A percentile compares a stretch with the other conserved stretches of the same genome.
phyloP scores from a whole-genome alignment of 1,140 invertebrate genomes.

The Conopomorpha cramerella region DNA sequence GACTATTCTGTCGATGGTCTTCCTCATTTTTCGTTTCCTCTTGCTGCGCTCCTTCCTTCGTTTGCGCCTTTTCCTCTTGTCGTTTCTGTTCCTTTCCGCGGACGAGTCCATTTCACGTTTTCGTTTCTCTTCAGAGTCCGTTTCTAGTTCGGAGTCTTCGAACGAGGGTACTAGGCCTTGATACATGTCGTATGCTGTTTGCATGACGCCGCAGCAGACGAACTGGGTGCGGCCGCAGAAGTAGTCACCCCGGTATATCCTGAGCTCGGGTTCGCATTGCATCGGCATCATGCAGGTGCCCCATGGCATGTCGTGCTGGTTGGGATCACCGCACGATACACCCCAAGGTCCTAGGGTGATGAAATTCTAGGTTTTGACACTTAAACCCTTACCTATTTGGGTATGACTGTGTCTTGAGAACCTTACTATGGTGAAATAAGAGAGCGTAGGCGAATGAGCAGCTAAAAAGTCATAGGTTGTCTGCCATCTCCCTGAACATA shows the following conservation, averaged over 20 bases:
- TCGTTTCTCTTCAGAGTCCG: no score
- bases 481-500: no score
- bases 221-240: constrained; percentile 4
- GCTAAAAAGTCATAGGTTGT: no score
- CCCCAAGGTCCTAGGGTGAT: constrained; percentile 2
- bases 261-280: constrained; percentile 1
- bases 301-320: constrained; percentile 5
- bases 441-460: no score
- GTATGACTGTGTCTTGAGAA: no score
- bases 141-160: constrained; percentile 20
- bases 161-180: constrained; percentile 37
- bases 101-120: no score
- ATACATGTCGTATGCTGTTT: constrained; percentile 33
- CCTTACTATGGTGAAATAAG: no score
- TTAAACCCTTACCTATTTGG: no score
- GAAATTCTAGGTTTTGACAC: no score
- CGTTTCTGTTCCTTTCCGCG: constrained; percentile 7
- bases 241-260: constrained; percentile 3
- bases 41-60: constrained; percentile 26
- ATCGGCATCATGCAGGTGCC: background rate
- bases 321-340: constrained; percentile 2
- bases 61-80: constrained; percentile 18
- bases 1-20: no score
- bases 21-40: constrained; percentile 23
- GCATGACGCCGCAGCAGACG: constrained; percentile 10